Evolutionary conservation across 2,113 vertebrate genomes (phyloP).

Genomic region (Grallaria varia): DNA sequence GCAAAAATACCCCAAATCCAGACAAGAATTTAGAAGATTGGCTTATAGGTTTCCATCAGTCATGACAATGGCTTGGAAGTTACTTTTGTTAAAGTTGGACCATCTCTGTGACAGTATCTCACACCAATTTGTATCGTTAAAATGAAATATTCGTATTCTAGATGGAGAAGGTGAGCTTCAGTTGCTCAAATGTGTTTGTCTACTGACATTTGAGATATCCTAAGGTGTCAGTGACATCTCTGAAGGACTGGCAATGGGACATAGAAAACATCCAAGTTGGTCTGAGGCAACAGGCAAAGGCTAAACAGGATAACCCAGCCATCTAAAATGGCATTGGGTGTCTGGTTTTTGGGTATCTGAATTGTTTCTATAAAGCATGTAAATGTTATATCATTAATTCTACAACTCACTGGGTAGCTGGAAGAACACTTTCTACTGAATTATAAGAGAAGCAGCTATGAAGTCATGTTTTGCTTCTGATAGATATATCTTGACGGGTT

Average conservation of each 20-base stretch:
- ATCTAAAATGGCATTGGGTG: neutral
- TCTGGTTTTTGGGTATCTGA: neutral
- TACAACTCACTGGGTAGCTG: neutral
- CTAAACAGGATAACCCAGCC: neutral
- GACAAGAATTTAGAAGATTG: neutral
- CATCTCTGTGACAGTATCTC: neutral
- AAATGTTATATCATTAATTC: neutral
- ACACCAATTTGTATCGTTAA: neutral
- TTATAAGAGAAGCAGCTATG: neutral
- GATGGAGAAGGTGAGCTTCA: neutral
- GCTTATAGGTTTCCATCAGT: neutral
- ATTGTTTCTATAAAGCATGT: neutral
- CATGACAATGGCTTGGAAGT: neutral
- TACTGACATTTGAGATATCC: neutral
- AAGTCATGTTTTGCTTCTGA: neutral
- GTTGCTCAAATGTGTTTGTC: neutral
- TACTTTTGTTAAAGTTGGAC: neutral
- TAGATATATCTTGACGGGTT: neutral
- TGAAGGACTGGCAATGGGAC: neutral
- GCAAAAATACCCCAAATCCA: rapidly evolving
- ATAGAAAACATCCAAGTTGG: neutral
- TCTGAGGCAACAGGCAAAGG: neutral
- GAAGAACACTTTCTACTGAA: neutral
- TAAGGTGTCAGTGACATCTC: neutral
- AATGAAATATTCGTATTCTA: neutral